A percentile compares a stretch with the other conserved stretches of the same genome.
Conservation (phyloP, 2,888 invertebrate genomes). For the Chrysodeixis includens region DNA sequence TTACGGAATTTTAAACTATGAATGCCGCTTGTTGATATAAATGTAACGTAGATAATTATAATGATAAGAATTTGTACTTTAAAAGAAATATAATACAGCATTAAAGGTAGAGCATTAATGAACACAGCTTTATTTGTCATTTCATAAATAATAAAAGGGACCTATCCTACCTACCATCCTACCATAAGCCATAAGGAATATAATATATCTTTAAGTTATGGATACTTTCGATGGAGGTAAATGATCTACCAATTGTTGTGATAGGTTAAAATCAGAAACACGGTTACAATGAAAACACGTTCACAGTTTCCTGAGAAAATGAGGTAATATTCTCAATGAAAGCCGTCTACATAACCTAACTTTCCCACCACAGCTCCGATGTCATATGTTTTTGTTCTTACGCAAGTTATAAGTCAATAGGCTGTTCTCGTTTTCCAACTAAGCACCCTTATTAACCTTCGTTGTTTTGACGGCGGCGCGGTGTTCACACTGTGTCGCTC, state of each 20-base stretch:
- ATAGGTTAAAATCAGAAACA: background rate
- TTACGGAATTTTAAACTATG: slow-evolving; percentile 45
- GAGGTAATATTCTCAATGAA: slow-evolving; percentile 33
- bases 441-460: slow-evolving; percentile 14
- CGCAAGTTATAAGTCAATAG: slow-evolving; percentile 52
- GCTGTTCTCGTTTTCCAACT: slow-evolving; percentile 25
- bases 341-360: slow-evolving; percentile 8
- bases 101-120: too few species aligned
- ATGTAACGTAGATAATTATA: background rate
- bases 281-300: background rate
- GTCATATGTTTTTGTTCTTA: slow-evolving; percentile 41
- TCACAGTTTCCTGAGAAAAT: slow-evolving; percentile 37
- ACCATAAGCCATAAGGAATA: too few species aligned
- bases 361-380: slow-evolving; percentile 45
- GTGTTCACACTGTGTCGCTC: slow-evolving; percentile 25
- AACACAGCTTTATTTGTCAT: too few species aligned
- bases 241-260: background rate
- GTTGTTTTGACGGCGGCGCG: slow-evolving; percentile 11
- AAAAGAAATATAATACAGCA: too few species aligned
- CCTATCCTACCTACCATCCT: too few species aligned
- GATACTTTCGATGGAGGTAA: background rate
- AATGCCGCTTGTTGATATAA: slow-evolving; percentile 30
- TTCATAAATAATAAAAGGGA: too few species aligned
- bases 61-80: background rate
- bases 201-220: background rate